Percentiles rank a stretch among this genome's conserved stretches.
Conservation (phyloP, 2,113 vertebrate genomes). For the Sebastes fasciatus region DNA sequence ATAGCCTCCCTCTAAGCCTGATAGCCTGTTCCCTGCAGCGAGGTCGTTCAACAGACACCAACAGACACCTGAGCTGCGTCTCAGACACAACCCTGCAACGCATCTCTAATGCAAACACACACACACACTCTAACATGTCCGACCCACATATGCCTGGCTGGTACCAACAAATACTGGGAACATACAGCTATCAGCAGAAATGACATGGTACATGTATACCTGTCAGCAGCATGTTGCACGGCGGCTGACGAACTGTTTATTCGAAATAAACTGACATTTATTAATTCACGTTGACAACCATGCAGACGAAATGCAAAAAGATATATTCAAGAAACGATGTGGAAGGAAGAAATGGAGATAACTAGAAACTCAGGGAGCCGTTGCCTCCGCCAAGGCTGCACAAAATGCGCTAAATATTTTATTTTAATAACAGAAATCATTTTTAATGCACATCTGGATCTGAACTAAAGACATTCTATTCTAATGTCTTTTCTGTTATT, state of each 20-base stretch:
- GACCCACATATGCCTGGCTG: conserved; percentile 53
- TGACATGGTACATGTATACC: conserved; percentile 51
- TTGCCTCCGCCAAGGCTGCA: neutral
- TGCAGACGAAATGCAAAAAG: conserved; percentile 21
- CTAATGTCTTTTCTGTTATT: neutral
- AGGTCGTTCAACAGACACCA: conserved; percentile 81
- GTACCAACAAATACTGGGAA: conserved; percentile 58
- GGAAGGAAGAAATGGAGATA: conserved; percentile 7
- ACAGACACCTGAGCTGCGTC: conserved; percentile 78
- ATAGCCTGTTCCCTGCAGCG: conserved; percentile 84
- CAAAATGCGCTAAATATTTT: neutral
- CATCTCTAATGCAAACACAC: conserved; percentile 70
- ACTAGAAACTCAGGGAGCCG: neutral
- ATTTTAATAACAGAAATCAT: neutral
- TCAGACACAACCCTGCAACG: conserved; percentile 71
- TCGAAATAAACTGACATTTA: conserved; percentile 49
- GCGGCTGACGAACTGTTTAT: conserved; percentile 32
- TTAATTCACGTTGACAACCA: conserved; percentile 49
- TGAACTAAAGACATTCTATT: neutral
- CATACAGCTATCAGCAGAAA: conserved; percentile 57
- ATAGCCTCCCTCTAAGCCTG: conserved; percentile 82
- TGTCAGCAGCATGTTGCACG: conserved; percentile 37
- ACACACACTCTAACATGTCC: conserved; percentile 51
- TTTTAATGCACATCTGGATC: neutral
- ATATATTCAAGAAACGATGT: conserved; percentile 15